A percentile compares a stretch with the other conserved stretches of the same genome.
These are phyloP conservation scores for Drosophila greeni DNA, from an alignment of 2,888 invertebrate genomes.

Conservation along the genomic window DNA sequence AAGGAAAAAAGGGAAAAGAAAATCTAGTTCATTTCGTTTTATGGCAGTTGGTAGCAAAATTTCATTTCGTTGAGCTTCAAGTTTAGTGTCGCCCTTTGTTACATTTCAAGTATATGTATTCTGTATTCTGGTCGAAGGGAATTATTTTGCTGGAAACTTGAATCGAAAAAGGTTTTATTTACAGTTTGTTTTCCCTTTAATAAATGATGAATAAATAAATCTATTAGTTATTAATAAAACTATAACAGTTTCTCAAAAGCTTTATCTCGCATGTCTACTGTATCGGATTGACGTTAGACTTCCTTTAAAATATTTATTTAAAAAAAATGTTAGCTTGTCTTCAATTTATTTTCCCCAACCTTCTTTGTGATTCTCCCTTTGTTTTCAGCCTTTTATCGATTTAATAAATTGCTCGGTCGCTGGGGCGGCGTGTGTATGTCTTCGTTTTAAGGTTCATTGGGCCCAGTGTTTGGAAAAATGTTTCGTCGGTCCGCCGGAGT, in stretches of 20 bases:
- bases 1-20: slow-evolving; percentile 17
- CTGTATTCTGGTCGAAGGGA: slow-evolving; percentile 4
- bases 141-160: background rate
- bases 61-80: slow-evolving; percentile 39
- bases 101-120: slow-evolving; percentile 7
- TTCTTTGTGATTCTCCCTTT: slow-evolving; percentile 4
- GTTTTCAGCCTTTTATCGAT: slow-evolving; percentile 57
- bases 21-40: slow-evolving; percentile 55
- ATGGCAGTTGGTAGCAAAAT: slow-evolving; percentile 47
- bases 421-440: slow-evolving; percentile 41
- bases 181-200: background rate
- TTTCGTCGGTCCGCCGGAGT: slow-evolving; percentile 24
- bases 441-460: slow-evolving; percentile 55
- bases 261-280: too few relatives aligned
- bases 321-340: slow-evolving; percentile 23
- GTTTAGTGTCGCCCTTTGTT: slow-evolving; percentile 45
- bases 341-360: slow-evolving; percentile 22
- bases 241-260: too few relatives aligned
- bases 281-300: slow-evolving; percentile 5
- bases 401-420: slow-evolving; percentile 58
- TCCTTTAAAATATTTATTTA: slow-evolving; percentile 34
- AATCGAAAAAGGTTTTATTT: background rate
- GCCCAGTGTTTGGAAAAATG: slow-evolving; percentile 25
- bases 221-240: background rate
- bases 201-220: background rate